phyloP scores from a whole-genome alignment of 2,888 invertebrate species.

The Acronicta alni region DNA sequence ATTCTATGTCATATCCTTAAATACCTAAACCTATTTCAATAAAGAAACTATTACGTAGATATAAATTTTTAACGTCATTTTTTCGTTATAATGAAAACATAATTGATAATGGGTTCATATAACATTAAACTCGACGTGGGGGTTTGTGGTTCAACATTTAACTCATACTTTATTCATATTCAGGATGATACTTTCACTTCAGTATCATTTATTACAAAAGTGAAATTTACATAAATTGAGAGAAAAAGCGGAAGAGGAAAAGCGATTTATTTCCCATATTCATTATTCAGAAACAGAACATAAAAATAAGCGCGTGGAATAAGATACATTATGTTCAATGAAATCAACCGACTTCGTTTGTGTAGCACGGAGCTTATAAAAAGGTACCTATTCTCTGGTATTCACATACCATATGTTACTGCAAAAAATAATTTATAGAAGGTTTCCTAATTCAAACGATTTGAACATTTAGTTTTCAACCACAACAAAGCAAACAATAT shows the following conservation, averaged over 20 bases:
- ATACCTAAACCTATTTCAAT: slow-evolving; percentile 48
- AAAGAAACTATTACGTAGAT: slow-evolving; percentile 15
- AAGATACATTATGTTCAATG: slow-evolving; percentile 30
- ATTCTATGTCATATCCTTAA: too few relatives aligned
- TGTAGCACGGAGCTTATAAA: slow-evolving; percentile 20
- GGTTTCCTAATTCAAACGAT: background rate
- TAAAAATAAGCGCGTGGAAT: slow-evolving; percentile 9
- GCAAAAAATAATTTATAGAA: slow-evolving; percentile 4
- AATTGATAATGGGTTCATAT: background rate
- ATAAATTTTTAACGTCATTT: slow-evolving; percentile 6
- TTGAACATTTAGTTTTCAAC: slow-evolving; percentile 14
- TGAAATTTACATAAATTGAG: slow-evolving; percentile 18
- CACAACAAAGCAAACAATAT: slow-evolving; percentile 19
- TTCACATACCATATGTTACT: slow-evolving; percentile 16
- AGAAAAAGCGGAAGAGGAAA: slow-evolving; percentile 6
- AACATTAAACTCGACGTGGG: background rate
- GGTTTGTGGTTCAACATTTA: background rate
- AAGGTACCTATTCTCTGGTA: background rate
- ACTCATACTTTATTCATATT: slow-evolving; percentile 1
- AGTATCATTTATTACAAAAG: background rate
- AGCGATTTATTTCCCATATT: slow-evolving; percentile 17
- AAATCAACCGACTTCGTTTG: slow-evolving; percentile 22
- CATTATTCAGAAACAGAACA: slow-evolving; percentile 12
- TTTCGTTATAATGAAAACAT: background rate
- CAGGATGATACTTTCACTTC: background rate